A percentile compares a stretch with the other conserved stretches of the same genome.
These are phyloP conservation scores for Chaetodon trifascialis DNA, from an alignment of 2,113 vertebrate genomes.

Conservation along the genomic window DNA sequence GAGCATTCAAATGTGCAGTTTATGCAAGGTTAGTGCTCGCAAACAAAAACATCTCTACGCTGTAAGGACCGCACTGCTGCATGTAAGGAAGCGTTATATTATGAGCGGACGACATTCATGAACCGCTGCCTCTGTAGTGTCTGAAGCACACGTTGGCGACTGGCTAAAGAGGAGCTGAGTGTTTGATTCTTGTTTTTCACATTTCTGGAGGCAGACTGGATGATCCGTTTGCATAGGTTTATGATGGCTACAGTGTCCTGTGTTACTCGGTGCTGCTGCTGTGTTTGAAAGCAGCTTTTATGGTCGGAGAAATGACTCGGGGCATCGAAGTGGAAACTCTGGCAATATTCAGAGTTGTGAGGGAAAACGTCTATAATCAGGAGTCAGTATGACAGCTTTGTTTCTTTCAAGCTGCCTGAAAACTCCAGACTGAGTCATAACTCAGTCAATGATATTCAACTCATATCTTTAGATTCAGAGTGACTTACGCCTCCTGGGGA, in stretches of 20 bases:
- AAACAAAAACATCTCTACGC: constrained; percentile 21
- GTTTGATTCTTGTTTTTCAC: constrained; percentile 53
- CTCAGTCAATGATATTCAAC: background rate
- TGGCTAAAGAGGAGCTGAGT: constrained; percentile 29
- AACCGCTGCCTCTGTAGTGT: constrained; percentile 24
- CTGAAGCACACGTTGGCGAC: constrained; percentile 18
- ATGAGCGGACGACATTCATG: constrained; percentile 44
- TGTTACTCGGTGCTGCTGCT: background rate
- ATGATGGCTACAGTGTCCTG: constrained; percentile 18
- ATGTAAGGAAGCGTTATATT: background rate
- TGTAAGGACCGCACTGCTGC: background rate
- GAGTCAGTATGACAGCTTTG: constrained; percentile 19
- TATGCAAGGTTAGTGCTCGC: constrained; percentile 51
- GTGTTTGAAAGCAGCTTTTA: constrained; percentile 1
- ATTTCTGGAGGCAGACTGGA: constrained; percentile 58
- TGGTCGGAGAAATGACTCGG: background rate
- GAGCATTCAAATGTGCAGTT: constrained; percentile 63
- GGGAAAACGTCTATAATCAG: background rate
- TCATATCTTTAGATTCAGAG: background rate
- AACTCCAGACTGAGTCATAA: background rate
- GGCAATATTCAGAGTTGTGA: background rate
- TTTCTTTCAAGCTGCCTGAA: background rate
- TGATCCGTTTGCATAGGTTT: constrained; percentile 76
- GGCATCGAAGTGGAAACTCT: constrained; percentile 4
- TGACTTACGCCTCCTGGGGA: background rate